Percentiles rank a stretch among this genome's conserved stretches.
phyloP scores from a whole-genome alignment of 2,797 vertebrate species.

The Setipinna tenuifilis region DNA sequence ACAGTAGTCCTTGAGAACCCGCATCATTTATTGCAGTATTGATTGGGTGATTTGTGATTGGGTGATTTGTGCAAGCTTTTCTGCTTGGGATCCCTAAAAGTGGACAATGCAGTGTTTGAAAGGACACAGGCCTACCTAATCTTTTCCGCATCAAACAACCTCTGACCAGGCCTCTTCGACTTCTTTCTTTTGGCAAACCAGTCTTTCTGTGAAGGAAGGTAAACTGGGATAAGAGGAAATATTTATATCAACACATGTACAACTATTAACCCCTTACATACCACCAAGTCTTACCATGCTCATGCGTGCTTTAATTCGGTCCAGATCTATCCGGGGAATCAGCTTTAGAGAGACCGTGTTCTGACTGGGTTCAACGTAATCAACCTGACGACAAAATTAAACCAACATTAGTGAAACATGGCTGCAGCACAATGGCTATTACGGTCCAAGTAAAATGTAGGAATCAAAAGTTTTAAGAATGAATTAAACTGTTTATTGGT shows the following conservation, averaged over 20 bases:
- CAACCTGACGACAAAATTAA: slow-evolving; percentile 78
- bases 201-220: slow-evolving; percentile 81
- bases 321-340: slow-evolving; percentile 94
- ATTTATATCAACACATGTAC: no score
- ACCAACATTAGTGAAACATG: not conserved
- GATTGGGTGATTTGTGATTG: no score
- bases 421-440: not conserved
- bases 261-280: not conserved
- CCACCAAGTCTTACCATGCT: slow-evolving; percentile 79
- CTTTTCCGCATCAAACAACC: slow-evolving; percentile 93
- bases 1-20: no score
- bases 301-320: slow-evolving; percentile 95
- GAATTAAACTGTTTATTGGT: no score
- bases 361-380: slow-evolving; percentile 96
- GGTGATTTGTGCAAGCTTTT: no score
- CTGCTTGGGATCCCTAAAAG: no score
- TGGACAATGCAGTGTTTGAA: not conserved
- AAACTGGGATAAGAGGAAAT: not conserved
- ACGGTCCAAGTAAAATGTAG: no score
- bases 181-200: slow-evolving; percentile 95
- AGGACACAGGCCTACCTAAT: slow-evolving; percentile 77
- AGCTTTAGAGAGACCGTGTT: slow-evolving; percentile 97
- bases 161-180: slow-evolving; percentile 90
- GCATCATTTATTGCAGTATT: no score
- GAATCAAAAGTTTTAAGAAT: no score